phyloP scores from a whole-genome alignment of 2,888 invertebrate species.

The Terebella lapidaria region DNA sequence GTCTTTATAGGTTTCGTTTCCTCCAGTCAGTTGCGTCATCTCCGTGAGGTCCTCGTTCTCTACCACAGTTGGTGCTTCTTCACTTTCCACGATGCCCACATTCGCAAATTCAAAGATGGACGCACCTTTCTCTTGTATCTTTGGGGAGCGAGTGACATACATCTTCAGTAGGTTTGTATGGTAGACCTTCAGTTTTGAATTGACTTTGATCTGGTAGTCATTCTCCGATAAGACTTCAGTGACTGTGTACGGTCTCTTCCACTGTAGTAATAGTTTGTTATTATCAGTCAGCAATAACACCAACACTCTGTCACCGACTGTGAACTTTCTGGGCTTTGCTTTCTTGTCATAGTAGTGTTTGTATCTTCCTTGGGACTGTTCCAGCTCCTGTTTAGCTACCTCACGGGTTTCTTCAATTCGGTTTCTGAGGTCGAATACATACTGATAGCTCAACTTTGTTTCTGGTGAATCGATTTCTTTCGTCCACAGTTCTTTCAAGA shows the following conservation, averaged over 20 bases:
- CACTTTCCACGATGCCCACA: background rate
- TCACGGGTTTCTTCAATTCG: too few relatives aligned
- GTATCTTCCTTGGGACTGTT: too few relatives aligned
- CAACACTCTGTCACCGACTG: background rate
- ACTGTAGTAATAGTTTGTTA: slow-evolving; percentile 2
- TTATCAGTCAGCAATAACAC: background rate
- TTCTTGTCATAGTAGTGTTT: background rate
- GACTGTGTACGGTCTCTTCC: slow-evolving; percentile 1
- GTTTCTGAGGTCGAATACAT: too few relatives aligned
- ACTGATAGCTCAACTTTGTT: too few relatives aligned
- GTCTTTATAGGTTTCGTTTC: background rate
- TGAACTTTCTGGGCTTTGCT: background rate
- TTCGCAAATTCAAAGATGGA: background rate
- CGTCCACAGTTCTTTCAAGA: too few relatives aligned
- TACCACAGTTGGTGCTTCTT: too few relatives aligned
- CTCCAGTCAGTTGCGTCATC: too few relatives aligned
- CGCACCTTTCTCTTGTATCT: background rate
- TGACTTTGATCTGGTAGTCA: background rate
- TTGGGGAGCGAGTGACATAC: background rate
- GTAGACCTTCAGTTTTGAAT: background rate
- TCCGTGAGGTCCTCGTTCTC: too few relatives aligned
- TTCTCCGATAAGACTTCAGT: background rate
- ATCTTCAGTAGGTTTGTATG: background rate
- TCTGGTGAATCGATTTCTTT: too few relatives aligned
- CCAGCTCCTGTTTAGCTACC: too few relatives aligned